A percentile compares a stretch with the other conserved stretches of the same genome.
Evolutionary conservation across 1,140 invertebrate genomes (phyloP).

Genomic region (Drosophila ironensis): DNA sequence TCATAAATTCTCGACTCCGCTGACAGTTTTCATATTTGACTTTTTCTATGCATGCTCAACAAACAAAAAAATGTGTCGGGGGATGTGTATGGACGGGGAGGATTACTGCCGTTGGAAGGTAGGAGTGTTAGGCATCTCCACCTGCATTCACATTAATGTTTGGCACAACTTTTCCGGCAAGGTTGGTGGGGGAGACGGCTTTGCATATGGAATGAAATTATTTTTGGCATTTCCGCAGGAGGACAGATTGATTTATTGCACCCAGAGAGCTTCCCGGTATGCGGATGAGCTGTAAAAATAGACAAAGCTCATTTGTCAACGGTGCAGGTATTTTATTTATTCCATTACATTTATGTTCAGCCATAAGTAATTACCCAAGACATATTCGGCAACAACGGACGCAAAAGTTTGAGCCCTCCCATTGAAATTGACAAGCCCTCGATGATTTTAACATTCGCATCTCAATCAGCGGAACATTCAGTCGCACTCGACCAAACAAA

Average conservation of each 20-base stretch:
- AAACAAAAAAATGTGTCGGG: conserved; percentile 14
- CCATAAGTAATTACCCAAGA: neutral
- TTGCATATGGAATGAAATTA: conserved; percentile 35
- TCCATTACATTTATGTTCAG: too few relatives aligned
- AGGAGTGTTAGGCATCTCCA: neutral
- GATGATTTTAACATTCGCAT: conserved; percentile 30
- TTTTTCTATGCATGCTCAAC: conserved; percentile 68
- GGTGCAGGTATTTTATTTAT: neutral
- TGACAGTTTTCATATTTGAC: conserved; percentile 75
- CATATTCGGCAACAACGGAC: conserved; percentile 27
- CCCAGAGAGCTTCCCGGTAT: neutral
- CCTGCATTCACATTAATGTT: conserved; percentile 29
- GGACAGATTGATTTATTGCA: conserved; percentile 30
- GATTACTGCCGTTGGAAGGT: neutral
- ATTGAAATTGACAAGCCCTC: conserved; percentile 25
- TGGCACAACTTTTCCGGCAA: conserved; percentile 8
- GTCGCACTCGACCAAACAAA: conserved; percentile 38
- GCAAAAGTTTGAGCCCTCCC: conserved; percentile 32
- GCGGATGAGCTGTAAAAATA: neutral
- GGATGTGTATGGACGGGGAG: neutral
- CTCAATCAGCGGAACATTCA: conserved; percentile 70
- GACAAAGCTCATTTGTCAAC: neutral
- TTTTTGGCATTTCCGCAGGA: conserved; percentile 15
- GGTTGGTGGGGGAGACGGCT: conserved; percentile 3
- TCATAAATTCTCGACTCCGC: conserved; percentile 62